A percentile compares a stretch with the other conserved stretches of the same genome.
Conservation (phyloP, 2,797 vertebrate genomes). For the Sebastes nivosus region DNA sequence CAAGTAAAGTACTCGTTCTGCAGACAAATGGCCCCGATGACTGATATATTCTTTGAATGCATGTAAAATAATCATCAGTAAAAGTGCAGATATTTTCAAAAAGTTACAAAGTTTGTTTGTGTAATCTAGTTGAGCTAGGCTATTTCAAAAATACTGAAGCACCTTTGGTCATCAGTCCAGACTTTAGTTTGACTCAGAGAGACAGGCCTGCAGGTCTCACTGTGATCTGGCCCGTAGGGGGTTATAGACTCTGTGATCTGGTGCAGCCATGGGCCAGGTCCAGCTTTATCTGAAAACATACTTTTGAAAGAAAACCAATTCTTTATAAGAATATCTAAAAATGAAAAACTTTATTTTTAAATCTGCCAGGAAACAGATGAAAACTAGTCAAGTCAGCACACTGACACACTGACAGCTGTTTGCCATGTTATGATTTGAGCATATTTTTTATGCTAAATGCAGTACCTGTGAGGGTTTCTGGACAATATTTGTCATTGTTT, state of each 20-base stretch:
- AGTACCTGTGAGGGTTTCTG: no score
- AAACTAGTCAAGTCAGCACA: not conserved
- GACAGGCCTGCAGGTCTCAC: slow-evolving; percentile 27
- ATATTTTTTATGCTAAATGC: no score
- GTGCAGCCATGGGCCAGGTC: not conserved
- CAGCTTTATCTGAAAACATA: slow-evolving; percentile 6
- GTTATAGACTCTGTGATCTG: slow-evolving; percentile 33
- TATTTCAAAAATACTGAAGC: slow-evolving; percentile 1
- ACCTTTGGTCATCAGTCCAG: slow-evolving; percentile 3
- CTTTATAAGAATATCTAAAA: not conserved
- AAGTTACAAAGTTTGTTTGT: not conserved
- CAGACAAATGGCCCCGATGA: not conserved
- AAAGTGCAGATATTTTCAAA: not conserved
- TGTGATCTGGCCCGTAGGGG: slow-evolving; percentile 13
- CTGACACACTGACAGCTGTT: no score
- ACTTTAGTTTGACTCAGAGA: not conserved
- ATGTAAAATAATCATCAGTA: not conserved
- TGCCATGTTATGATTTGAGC: no score
- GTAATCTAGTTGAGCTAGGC: not conserved
- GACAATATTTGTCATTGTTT: no score
- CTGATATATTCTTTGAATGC: not conserved
- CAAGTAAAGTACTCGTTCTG: not conserved
- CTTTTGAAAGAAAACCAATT: not conserved
- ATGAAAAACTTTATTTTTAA: not conserved
- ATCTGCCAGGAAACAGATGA: not conserved